Evolutionary conservation across 1,140 invertebrate species (phyloP).

Genomic region (Plutomurus gul): DNA sequence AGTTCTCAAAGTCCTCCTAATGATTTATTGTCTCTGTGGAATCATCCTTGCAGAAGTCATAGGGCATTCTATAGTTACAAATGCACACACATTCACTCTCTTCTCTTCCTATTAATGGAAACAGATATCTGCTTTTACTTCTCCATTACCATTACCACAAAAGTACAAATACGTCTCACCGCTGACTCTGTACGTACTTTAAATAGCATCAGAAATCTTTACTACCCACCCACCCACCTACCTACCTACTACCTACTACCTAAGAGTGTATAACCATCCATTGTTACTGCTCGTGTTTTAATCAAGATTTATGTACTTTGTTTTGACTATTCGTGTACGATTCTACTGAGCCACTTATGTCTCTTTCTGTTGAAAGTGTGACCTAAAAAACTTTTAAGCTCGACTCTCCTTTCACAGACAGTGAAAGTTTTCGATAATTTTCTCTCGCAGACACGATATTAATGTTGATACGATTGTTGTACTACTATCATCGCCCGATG

Average conservation of each 20-base stretch:
- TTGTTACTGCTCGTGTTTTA: neutral
- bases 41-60: neutral
- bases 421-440: constrained; percentile 10
- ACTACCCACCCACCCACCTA: no score
- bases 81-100: no score
- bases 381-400: neutral
- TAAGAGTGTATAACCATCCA: neutral
- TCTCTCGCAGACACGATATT: neutral
- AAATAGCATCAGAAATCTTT: constrained; percentile 14
- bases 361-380: neutral
- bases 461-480: neutral
- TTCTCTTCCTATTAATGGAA: no score
- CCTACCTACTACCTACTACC: no score
- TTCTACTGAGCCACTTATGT: neutral
- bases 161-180: neutral
- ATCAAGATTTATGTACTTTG: constrained; percentile 25
- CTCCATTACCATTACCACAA: no score
- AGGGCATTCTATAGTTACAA: no score
- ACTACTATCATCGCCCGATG: neutral
- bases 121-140: no score
- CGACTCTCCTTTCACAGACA: neutral
- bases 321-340: constrained; percentile 9
- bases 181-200: neutral
- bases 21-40: neutral
- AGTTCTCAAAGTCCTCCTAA: neutral